phyloP scores from a whole-genome alignment of 1,140 invertebrate genomes.

The Chlorops oryzae region DNA sequence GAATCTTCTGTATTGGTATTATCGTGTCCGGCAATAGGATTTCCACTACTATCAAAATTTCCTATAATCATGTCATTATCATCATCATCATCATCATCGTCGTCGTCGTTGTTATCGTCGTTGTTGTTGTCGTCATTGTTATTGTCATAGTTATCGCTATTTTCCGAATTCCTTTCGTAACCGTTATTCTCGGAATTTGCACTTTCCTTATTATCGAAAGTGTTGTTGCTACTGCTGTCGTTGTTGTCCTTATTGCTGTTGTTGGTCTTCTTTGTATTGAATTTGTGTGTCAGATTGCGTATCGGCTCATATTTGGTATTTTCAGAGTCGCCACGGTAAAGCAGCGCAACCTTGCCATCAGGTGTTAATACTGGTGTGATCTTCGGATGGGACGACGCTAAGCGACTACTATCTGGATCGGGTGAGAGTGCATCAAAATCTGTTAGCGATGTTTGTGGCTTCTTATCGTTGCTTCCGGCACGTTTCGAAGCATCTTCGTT shows the following conservation, averaged over 20 bases:
- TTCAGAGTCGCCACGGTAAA: conserved; percentile 47
- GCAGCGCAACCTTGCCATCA: conserved; percentile 48
- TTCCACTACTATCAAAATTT: background rate
- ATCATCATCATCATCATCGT: conserved; percentile 9
- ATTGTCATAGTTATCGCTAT: conserved; percentile 5
- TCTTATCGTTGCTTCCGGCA: conserved; percentile 25
- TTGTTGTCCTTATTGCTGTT: conserved; percentile 2
- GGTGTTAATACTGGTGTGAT: conserved; percentile 47
- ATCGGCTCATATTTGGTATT: conserved; percentile 47
- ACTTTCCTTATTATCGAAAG: no score
- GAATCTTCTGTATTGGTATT: conserved; percentile 9
- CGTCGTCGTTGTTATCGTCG: conserved; percentile 9
- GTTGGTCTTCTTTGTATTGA: conserved; percentile 18
- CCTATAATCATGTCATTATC: conserved; percentile 9
- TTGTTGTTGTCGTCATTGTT: conserved; percentile 5
- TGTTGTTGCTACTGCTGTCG: no score
- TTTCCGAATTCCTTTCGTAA: background rate
- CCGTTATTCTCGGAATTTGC: background rate
- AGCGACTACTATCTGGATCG: conserved; percentile 46
- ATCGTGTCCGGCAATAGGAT: conserved; percentile 5
- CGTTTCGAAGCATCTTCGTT: conserved; percentile 18
- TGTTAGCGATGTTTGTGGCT: conserved; percentile 31
- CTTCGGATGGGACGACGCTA: conserved; percentile 47
- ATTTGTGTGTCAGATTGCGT: conserved; percentile 44
- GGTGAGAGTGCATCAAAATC: conserved; percentile 45